Evolutionary conservation across 2,888 invertebrate species (phyloP), one percentile per base, ranked within the genome.

Genomic region (Chrysotoxum bicinctum): DNA sequence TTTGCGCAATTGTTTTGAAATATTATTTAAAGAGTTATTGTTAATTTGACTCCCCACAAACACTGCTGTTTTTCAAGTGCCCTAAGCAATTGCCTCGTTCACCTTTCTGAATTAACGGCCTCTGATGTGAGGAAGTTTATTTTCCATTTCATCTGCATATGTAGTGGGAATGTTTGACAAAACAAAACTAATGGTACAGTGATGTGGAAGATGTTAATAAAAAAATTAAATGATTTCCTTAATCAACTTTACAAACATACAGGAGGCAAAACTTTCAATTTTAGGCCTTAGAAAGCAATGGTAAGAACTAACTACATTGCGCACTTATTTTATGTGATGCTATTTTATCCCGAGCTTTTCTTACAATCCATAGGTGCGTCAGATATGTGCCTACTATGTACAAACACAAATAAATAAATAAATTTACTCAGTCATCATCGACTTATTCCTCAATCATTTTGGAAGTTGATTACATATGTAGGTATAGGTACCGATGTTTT

Each of bases 181-280:
- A 52, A 26, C 1, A 26, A 30, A 30, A 16, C 3, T n/a, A n/a
- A n/a, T n/a, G 16, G 8, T 32, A 68, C 79, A 60, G 45, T 73
- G 43, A 52, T 45, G 50, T 58, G 66, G 79, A 79, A 52, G 43
- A 68, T 43, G 37, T 66, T 37, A 35, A 43, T n/a, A 73, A 7
- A 16, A 43, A 16, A 3, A 43, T 7, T 3, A 43, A 43, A 43
- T 43, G 16, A 43, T 43, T 43, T 43, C 16, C 43, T 16, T 16
- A 43, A 9, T 43, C 16, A 43, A 40, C 35, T 12, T 12, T 35
- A 32, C 9, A 12, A 37, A 37, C 5, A 37, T n/a, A n/a, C 40
- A n/a, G 14, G 40, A 40, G n/a, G 6, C 7, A 6, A 40, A 40
- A n/a, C 40, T 40, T 40, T 40, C 40, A 40, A 40, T 40, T 40